A percentile compares a stretch with the other conserved stretches of the same genome.
Evolutionary conservation across 92 coral and sea anemone species (phyloP).

Genomic region (Micromussa lordhowensis): DNA sequence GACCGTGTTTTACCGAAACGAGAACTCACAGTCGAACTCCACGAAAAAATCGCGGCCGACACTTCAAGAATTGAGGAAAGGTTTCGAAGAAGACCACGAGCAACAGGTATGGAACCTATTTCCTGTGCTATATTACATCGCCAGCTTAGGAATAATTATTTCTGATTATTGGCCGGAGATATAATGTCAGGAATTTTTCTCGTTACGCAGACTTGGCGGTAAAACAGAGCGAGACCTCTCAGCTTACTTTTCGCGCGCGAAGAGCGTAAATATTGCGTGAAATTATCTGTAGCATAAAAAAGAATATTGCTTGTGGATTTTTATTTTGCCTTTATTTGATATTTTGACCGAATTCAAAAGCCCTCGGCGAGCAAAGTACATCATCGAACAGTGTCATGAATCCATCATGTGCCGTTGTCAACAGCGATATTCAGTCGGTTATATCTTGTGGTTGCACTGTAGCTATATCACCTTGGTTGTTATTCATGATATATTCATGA

Average conservation of each 20-base stretch:
- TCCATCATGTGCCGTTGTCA: constrained; percentile 13
- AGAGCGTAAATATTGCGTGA: not conserved
- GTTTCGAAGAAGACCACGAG: constrained; percentile 86
- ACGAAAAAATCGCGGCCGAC: constrained; percentile 86
- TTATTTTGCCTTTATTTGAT: not conserved
- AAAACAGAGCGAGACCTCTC: not conserved
- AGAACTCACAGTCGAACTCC: constrained; percentile 72
- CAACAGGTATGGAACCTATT: constrained; percentile 74
- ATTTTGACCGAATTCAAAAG: not conserved
- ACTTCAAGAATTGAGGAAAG: constrained; percentile 91
- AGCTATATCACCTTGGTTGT: constrained; percentile 22
- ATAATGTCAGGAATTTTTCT: not conserved
- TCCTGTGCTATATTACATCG: constrained; percentile 16
- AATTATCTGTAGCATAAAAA: not conserved
- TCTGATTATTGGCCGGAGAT: not conserved
- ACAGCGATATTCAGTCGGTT: not conserved
- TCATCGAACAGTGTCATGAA: not conserved
- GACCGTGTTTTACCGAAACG: constrained; percentile 97
- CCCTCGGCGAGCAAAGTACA: not conserved
- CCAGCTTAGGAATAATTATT: not conserved
- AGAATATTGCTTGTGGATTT: not conserved
- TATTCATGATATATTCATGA: constrained; percentile 10
- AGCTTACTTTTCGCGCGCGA: constrained; percentile 18
- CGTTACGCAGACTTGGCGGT: too few relatives aligned
- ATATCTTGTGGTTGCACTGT: constrained; percentile 25